Conservation (phyloP, 30 jellyfish, hydroid and myxozoan genomes). For the Chrysaora quinquecirrha region DNA sequence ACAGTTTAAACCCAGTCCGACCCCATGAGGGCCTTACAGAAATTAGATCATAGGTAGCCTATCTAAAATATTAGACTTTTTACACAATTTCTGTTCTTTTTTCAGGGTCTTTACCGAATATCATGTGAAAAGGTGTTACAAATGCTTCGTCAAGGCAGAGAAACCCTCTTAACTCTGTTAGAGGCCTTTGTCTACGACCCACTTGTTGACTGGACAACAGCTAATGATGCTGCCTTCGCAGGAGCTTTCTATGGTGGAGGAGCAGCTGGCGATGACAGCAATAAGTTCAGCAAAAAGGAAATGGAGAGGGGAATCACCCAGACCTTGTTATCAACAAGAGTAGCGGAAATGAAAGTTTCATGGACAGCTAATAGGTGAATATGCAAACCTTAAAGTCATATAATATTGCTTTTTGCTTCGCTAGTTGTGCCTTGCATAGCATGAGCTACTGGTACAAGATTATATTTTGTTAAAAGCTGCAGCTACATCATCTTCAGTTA, state of each 20-base stretch:
- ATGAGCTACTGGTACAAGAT: no score
- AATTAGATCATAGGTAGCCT: no score
- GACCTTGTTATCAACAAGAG: slow-evolving; percentile 94
- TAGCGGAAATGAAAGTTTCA: slow-evolving; percentile 92
- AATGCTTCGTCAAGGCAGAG: slow-evolving; percentile 94
- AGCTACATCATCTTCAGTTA: no score
- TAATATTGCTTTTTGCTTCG: no score
- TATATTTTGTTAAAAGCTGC: no score
- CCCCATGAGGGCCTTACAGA: no score
- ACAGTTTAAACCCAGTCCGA: no score
- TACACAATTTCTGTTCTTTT: no score
- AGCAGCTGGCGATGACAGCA: slow-evolving; percentile 84
- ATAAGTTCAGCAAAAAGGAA: slow-evolving; percentile 87
- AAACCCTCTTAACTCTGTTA: slow-evolving; percentile 90
- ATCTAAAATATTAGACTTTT: no score
- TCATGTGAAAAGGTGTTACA: slow-evolving; percentile 92
- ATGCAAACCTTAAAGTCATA: no score
- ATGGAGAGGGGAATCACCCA: slow-evolving; percentile 96
- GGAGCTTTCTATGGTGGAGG: slow-evolving; percentile 99
- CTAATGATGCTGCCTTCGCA: slow-evolving; percentile 99
- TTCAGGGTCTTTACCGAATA: slow-evolving; percentile 89
- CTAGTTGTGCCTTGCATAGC: no score
- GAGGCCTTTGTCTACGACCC: slow-evolving; percentile 99
- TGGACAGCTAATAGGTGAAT: slow-evolving; percentile 94
- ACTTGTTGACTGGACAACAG: slow-evolving; percentile 99